phyloP scores from a whole-genome alignment of 1,140 invertebrate genomes.

The Drosophila obscura region DNA sequence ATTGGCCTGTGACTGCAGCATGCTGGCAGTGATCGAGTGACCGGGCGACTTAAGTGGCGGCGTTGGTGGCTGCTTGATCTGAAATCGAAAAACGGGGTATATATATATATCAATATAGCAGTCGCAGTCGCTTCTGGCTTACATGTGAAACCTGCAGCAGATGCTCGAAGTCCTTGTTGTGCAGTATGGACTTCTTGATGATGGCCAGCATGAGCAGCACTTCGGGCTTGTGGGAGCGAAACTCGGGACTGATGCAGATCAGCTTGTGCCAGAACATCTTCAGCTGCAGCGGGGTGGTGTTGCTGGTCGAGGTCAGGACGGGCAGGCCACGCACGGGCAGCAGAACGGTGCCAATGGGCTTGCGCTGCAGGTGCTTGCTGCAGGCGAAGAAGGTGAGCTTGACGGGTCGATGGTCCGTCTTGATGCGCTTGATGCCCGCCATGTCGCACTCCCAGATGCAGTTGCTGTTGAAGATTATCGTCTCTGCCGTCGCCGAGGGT shows the following conservation, averaged over 20 bases:
- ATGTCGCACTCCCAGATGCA: slow-evolving; percentile 79
- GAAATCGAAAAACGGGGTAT: no score
- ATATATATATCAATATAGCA: no score
- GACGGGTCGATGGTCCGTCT: slow-evolving; percentile 74
- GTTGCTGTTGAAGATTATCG: slow-evolving; percentile 76
- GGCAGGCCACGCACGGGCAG: slow-evolving; percentile 68
- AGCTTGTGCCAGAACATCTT: slow-evolving; percentile 78
- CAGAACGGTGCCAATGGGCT: slow-evolving; percentile 60
- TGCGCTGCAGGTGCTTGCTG: slow-evolving; percentile 20
- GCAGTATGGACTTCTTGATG: slow-evolving; percentile 66
- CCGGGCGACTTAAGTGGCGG: slow-evolving; percentile 56
- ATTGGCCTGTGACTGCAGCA: slow-evolving; percentile 77
- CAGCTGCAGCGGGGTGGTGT: slow-evolving; percentile 36
- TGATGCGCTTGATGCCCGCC: slow-evolving; percentile 70
- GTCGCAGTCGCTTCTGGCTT: neutral
- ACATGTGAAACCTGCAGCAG: slow-evolving; percentile 55
- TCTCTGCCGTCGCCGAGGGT: slow-evolving; percentile 38
- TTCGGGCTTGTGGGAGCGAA: slow-evolving; percentile 67
- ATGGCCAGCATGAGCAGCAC: slow-evolving; percentile 68
- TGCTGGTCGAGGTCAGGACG: slow-evolving; percentile 40
- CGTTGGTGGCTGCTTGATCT: slow-evolving; percentile 38
- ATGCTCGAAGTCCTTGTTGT: slow-evolving; percentile 62
- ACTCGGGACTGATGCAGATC: slow-evolving; percentile 58
- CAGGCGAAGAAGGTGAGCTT: slow-evolving; percentile 62
- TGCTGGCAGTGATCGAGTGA: slow-evolving; percentile 62